Conservation (phyloP, 2,888 invertebrate genomes). For the Rapana venosa region DNA sequence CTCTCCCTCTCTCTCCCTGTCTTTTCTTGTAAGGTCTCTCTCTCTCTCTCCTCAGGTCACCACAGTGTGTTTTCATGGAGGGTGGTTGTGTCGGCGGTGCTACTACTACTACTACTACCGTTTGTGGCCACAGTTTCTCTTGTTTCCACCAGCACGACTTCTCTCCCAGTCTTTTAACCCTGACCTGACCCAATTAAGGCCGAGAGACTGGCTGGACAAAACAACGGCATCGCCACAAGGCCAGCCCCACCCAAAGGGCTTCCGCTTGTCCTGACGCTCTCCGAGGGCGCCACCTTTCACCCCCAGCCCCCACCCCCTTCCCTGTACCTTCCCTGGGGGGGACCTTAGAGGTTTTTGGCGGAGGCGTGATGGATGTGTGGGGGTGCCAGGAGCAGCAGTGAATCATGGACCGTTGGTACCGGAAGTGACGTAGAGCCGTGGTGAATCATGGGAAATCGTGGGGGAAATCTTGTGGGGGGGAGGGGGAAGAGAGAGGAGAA, state of each 20-base stretch:
- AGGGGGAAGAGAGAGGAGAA: no score
- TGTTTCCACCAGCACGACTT: not conserved
- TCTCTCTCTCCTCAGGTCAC: no score
- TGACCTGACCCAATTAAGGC: constrained; percentile 6
- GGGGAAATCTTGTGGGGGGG: no score
- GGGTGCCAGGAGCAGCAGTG: constrained; percentile 29
- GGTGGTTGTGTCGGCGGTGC: not conserved
- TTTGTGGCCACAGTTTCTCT: not conserved
- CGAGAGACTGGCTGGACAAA: not conserved
- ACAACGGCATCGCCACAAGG: not conserved
- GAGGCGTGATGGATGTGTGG: constrained; percentile 32
- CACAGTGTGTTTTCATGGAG: no score
- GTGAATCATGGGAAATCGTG: constrained; percentile 35
- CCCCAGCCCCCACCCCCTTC: not conserved
- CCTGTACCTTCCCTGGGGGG: not conserved
- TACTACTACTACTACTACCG: not conserved
- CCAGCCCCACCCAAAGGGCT: not conserved
- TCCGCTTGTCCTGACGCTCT: not conserved
- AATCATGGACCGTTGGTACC: constrained; percentile 28
- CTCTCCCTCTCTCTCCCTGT: no score
- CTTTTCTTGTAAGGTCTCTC: no score
- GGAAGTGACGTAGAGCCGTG: not conserved
- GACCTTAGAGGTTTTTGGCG: not conserved
- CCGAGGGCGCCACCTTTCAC: not conserved
- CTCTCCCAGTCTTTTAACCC: not conserved